Base-by-base conservation (phyloP, 2,888 invertebrate genomes). In the Conops quadrifasciatus region DNA sequence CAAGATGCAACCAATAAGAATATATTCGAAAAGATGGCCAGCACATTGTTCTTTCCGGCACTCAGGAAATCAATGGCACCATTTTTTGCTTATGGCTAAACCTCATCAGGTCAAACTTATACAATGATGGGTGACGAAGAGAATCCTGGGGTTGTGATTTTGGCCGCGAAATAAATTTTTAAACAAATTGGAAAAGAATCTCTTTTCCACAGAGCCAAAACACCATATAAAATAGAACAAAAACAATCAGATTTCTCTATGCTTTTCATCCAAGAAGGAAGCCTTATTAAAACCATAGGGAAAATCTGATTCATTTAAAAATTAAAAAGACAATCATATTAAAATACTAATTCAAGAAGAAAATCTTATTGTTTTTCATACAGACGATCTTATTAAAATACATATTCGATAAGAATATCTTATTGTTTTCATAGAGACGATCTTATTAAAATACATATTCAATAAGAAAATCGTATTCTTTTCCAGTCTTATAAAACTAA, bases 331-430 rank as follows among this genome's bases (percentile, higher is more conserved):
- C n/a, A n/a, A n/a, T n/a, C n/a, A n/a, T n/a, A n/a, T n/a, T n/a
- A n/a, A n/a, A n/a, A 89, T 96, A 74, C 96, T 96, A 86, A 94
- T 96, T 62, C 95, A 96, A 82, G 95, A 95, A 85, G 96, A 96
- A 82, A 91, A 90, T 75, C 87, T 96, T 0, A 90, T 88, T 72
- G 96, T 96, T 83, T 87, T 96, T n/a, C n/a, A n/a, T n/a, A n/a
- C n/a, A n/a, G n/a, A n/a, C n/a, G n/a, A n/a, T n/a, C n/a, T n/a
- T n/a, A n/a, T n/a, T n/a, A n/a, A n/a, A n/a, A n/a, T n/a, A n/a
- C n/a, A n/a, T n/a, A n/a, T n/a, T n/a, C n/a, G n/a, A n/a, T n/a
- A n/a, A n/a, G n/a, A n/a, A n/a, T n/a, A n/a, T n/a, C n/a, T n/a
- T n/a, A n/a, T n/a, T n/a, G n/a, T n/a, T n/a, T n/a, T n/a, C n/a